A percentile compares a stretch with the other conserved stretches of the same genome.
Evolutionary conservation across 2,113 vertebrate genomes (phyloP).

Genomic region (Coptodon bakossiorum): DNA sequence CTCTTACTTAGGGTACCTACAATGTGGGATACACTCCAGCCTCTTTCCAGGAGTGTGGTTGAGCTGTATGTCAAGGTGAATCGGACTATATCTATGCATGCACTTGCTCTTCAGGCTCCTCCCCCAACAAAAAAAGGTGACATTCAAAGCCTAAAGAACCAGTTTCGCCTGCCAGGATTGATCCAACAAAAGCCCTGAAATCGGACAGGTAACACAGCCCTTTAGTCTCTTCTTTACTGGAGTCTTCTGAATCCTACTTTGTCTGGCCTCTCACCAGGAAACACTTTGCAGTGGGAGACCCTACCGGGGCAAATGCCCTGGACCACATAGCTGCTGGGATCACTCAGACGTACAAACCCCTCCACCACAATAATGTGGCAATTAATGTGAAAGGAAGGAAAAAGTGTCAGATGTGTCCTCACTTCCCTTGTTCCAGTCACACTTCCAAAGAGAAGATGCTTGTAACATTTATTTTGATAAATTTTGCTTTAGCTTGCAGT

Average conservation of each 20-base stretch:
- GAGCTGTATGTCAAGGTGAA: neutral
- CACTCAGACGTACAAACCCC: neutral
- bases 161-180: neutral
- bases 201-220: accelerated
- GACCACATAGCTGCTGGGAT: neutral
- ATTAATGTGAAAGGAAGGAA: neutral
- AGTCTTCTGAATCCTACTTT: neutral
- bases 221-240: neutral
- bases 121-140: neutral
- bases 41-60: neutral
- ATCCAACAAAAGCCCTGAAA: neutral
- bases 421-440: neutral
- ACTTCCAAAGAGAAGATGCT: neutral
- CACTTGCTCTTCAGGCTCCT: neutral
- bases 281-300: neutral
- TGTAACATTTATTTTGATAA: neutral
- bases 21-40: neutral
- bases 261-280: neutral
- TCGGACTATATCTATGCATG: neutral
- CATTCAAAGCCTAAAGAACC: neutral
- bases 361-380: neutral
- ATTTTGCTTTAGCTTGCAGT: neutral
- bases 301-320: neutral
- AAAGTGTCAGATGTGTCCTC: neutral
- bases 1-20: neutral